phyloP scores from a whole-genome alignment of 2,888 invertebrate genomes.

The Choristoneura rosaceana region DNA sequence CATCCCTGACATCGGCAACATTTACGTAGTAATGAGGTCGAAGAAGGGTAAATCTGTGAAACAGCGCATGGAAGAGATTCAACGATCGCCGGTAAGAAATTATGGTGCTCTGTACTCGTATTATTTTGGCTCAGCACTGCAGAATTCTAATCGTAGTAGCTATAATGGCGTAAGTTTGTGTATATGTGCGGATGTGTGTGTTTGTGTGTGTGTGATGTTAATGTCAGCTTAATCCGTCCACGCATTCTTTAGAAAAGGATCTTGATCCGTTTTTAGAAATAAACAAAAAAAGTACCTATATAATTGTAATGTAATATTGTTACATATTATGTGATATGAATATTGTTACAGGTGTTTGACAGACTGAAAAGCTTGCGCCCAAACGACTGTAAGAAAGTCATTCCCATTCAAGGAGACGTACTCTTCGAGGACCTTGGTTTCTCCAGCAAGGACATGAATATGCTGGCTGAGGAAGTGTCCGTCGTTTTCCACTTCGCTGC shows the following conservation, averaged over 20 bases:
- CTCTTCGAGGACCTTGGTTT: constrained; percentile 87
- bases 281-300: too few species aligned
- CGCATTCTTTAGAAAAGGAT: too few species aligned
- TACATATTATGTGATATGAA: too few species aligned
- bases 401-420: constrained; percentile 90
- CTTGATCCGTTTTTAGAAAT: too few species aligned
- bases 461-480: constrained; percentile 88
- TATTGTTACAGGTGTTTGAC: constrained; percentile 87
- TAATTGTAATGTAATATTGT: too few species aligned
- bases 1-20: constrained; percentile 84
- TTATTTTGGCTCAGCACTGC: too few species aligned
- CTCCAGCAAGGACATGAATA: constrained; percentile 83
- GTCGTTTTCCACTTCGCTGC: constrained; percentile 97
- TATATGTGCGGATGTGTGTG: too few species aligned
- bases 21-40: constrained; percentile 87
- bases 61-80: constrained; percentile 87
- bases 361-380: constrained; percentile 88
- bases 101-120: too few species aligned
- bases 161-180: too few species aligned
- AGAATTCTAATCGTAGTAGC: too few species aligned
- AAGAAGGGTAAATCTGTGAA: constrained; percentile 87
- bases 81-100: constrained; percentile 84
- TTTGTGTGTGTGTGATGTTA: too few species aligned
- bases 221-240: too few species aligned
- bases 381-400: constrained; percentile 89